Evolutionary conservation across 1,140 invertebrate species (phyloP), one percentile per base, ranked within the genome.

Genomic region (Paracyclopina nana): DNA sequence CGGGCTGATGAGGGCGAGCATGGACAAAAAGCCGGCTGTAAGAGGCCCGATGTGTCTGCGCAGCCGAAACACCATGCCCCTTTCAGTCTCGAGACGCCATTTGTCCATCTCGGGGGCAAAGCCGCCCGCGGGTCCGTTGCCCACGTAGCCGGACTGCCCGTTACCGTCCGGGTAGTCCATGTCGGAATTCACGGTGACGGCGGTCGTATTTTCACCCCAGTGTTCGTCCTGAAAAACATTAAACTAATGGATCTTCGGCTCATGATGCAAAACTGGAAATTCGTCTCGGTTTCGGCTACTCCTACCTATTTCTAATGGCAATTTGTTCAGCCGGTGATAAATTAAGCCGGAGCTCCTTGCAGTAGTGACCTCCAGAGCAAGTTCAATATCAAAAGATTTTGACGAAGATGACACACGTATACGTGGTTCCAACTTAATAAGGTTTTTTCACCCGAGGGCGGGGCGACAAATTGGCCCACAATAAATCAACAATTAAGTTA

Each of bases 191-290:
- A 92, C 92, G 4, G 92, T 96, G 20, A 96, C 79, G 0, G 86
- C 90, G 4, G 91, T 96, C 0, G 87, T 94, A 60, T 88, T 94
- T 66, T 96, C 92, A 28, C 85, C 88, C 91, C 91, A 96, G 62
- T 91, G 92, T 60, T 97, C 91, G 70, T 95, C 88, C 66, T 90
- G 78, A n/a, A 52, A 27, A 42, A 3, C 22, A 8, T 12, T 25
- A 46, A 27, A 27, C 22, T 24, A 27, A 24, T 46, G n/a, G n/a
- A n/a, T n/a, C n/a, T 9, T 9, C n/a, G 14, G 9, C n/a, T 31
- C 9, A 9, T 31, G 30, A 31, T 31, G 30, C n/a, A 31, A 31
- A 31, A 31, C n/a, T n/a, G n/a, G n/a, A n/a, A n/a, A n/a, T n/a
- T n/a, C n/a, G n/a, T n/a, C n/a, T n/a, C n/a, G n/a, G n/a, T n/a